Evolutionary conservation across 2,113 vertebrate genomes (phyloP), one percentile per base, ranked within the genome.

Genomic region (Larimichthys polyactis): DNA sequence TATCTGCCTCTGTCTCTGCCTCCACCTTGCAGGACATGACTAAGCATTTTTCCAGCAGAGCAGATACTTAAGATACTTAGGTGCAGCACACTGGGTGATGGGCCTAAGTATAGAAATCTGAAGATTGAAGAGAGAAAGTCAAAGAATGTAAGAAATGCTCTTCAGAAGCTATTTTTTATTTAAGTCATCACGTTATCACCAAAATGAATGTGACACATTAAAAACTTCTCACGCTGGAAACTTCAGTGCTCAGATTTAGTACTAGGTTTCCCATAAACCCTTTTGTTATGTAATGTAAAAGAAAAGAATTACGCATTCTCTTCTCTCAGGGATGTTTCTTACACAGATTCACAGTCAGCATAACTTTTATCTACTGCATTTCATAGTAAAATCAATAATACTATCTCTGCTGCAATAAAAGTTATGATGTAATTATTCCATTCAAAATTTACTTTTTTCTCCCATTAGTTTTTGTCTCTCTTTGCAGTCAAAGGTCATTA

Each of bases 21-120:
- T 52, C 24, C 66, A 81, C 59, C 75, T 52, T 70, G 22, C 70
- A 81, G 49, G 32, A 75, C 71, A 72, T 88, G 75, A 85, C 66
- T 69, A 68, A 72, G 82, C 71, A 79, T 75, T 85, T 85, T 60
- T 22, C 8, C 22, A 55, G 48, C 54, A 19, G 36, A 77, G 36
- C 63, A 81, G 48, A 68, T 44, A 10, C 46, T 77, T 32, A 59
- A 49, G 52, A 67, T 24, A 67, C 3, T 46, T 5, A 51, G 14
- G 10, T 44, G 43, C 24, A n/a, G 55, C 1, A 5, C 22, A 32
- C 57, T 46, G 58, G 15, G 3, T 20, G 17, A 36, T 48, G 52
- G 10, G 29, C 6, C 22, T n/a, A 17, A 1, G 0, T 51, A 16
- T 15, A 27, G 27, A 32, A 66, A 36, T 17, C 19, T 58, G 8